Conservation (phyloP, 2,113 vertebrate genomes). For the Mobula hypostoma region DNA sequence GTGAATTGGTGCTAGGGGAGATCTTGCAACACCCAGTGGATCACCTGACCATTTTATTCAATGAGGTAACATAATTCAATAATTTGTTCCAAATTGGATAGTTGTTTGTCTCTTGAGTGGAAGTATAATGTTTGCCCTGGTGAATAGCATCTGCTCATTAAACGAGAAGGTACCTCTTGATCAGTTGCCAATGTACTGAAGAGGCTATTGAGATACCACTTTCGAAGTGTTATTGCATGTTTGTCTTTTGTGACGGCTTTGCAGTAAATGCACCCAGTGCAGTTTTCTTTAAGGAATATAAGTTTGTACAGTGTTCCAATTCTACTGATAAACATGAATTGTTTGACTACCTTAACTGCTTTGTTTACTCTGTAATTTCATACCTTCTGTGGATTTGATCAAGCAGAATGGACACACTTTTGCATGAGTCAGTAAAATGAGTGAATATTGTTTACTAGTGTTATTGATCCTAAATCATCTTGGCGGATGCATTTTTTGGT, state of each 20-base stretch:
- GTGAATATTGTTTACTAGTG: neutral
- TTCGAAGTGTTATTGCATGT: neutral
- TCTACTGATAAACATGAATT: neutral
- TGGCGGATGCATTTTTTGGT: too few species aligned
- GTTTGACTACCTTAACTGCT: neutral
- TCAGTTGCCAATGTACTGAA: neutral
- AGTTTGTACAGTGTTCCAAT: neutral
- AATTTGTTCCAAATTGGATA: neutral
- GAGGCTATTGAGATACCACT: neutral
- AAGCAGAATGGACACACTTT: too few species aligned
- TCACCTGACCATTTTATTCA: slow-evolving; percentile 60
- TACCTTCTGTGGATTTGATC: neutral
- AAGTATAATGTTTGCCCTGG: neutral
- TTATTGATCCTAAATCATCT: neutral
- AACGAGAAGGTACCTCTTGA: neutral
- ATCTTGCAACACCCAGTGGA: slow-evolving; percentile 58
- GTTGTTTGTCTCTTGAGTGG: neutral
- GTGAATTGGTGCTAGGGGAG: slow-evolving; percentile 53
- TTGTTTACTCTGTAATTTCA: neutral
- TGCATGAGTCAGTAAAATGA: neutral
- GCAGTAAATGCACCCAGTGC: neutral
- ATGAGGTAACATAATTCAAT: slow-evolving; percentile 49
- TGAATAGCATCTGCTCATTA: neutral
- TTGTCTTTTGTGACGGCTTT: neutral
- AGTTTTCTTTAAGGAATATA: neutral